Conservation (phyloP, 2,797 vertebrate genomes). For the Sebastes melanostomus region DNA sequence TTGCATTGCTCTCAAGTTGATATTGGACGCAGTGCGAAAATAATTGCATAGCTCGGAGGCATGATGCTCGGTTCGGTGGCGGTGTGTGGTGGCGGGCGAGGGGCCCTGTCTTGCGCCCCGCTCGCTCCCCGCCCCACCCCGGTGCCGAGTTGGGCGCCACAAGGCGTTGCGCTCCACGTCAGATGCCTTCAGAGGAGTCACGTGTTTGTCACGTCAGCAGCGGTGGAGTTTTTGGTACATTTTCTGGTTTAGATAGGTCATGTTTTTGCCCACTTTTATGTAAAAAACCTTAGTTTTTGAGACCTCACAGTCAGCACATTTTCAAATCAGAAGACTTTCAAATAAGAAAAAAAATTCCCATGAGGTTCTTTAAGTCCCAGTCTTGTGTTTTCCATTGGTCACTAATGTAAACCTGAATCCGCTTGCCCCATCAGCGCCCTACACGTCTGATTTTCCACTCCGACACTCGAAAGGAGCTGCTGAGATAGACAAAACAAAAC, state of each 20-base stretch:
- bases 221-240: neutral
- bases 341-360: constrained; percentile 1
- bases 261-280: neutral
- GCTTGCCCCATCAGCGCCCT: constrained; percentile 2
- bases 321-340: neutral
- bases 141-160: constrained; percentile 32
- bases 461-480: constrained; percentile 25
- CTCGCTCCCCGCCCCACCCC: constrained; percentile 22
- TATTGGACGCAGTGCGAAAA: constrained; percentile 85
- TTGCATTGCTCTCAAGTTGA: constrained; percentile 88
- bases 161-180: constrained; percentile 11
- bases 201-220: constrained; percentile 7
- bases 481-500: constrained; percentile 23
- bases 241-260: neutral
- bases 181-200: constrained; percentile 42
- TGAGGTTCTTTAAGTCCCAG: constrained; percentile 3
- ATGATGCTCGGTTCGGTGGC: constrained; percentile 71
- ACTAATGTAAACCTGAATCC: constrained; percentile 4
- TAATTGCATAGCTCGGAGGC: constrained; percentile 86
- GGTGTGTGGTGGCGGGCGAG: constrained; percentile 33
- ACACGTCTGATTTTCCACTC: constrained; percentile 14
- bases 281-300: neutral
- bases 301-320: neutral
- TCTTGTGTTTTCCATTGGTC: constrained; percentile 21
- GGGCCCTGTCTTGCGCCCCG: constrained; percentile 15